Evolutionary conservation across 2,113 vertebrate species (phyloP), one percentile per base, ranked within the genome.

Genomic region (Macroglossus sobrinus): DNA sequence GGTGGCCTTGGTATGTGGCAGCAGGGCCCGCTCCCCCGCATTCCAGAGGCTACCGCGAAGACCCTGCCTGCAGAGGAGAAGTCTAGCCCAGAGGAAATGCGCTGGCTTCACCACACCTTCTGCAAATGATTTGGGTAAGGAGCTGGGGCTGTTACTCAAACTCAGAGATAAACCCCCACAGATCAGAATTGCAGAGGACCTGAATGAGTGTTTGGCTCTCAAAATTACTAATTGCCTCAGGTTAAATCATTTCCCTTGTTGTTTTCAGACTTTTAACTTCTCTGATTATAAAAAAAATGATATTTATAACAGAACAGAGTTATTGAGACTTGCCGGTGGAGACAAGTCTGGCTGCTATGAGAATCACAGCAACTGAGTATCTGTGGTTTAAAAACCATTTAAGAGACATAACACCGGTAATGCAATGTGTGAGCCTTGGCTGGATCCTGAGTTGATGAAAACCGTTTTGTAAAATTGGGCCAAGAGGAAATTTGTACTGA

Each of bases 401-500:
- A 3, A 66, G 79, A 57, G 15, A 40, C 8, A 5, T 4, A 19
- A 28, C 10, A 3, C 1, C 1, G 16, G 21, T 28, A 9, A 19
- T 66, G 35, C 38, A 35, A 28, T 16, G 22, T 66, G 64, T 53
- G 16, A 63, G 40, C 40, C 33, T 91, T 63, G 61, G 47, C 18
- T 89, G 59, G 22, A 40, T 72, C 38, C 40, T 72, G 55, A 87
- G 85, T 92, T 63, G 84, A 91, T 80, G 26, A 72, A 63, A 28
- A 66, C 40, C 21, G 24, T 91, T 87, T 61, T 53, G 15, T 2
- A 90, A 40, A 69, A 64, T 79, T 59, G 78, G 84, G 61, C 50
- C 18, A 6, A 26, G 14, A 80, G 82, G 45, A 72, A 38, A 72
- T 86, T 57, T 93, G 18, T 76, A 33, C 59, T 45, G 22, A 1